phyloP scores from a whole-genome alignment of 2,888 invertebrate species.

The Cryptocephalus primarius region DNA sequence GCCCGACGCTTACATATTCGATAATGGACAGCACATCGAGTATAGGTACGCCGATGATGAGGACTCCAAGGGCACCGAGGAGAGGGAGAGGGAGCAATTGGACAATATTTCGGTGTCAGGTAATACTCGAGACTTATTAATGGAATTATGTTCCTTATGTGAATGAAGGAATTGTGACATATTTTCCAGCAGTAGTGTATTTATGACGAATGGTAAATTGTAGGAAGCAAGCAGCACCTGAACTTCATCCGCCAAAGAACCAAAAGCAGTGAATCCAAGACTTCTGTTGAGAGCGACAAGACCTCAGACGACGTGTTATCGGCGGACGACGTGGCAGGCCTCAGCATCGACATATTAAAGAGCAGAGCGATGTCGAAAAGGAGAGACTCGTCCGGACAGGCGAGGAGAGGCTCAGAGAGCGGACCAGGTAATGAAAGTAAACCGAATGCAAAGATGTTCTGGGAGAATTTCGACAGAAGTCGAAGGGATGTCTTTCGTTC shows the following conservation, averaged over 20 bases:
- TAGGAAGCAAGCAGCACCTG: slow-evolving; percentile 24
- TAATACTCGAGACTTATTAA: slow-evolving; percentile 8
- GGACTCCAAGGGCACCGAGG: slow-evolving; percentile 57
- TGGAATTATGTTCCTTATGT: no score
- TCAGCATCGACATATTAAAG: slow-evolving; percentile 30
- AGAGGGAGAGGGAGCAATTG: slow-evolving; percentile 33
- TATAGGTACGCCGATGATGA: slow-evolving; percentile 59
- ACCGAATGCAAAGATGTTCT: no score
- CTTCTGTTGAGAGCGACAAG: slow-evolving; percentile 28
- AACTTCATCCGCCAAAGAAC: slow-evolving; percentile 36
- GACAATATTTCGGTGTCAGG: slow-evolving; percentile 28
- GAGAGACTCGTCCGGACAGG: slow-evolving; percentile 38
- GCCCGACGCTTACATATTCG: slow-evolving; percentile 47
- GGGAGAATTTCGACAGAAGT: no score
- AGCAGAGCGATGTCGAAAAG: slow-evolving; percentile 27
- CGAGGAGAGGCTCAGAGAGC: slow-evolving; percentile 42
- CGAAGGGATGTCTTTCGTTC: no score
- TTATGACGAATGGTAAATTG: no score
- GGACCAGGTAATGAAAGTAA: slow-evolving; percentile 23
- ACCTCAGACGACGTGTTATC: slow-evolving; percentile 27
- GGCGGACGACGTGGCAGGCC: slow-evolving; percentile 30
- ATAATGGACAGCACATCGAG: slow-evolving; percentile 52
- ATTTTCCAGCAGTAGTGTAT: no score
- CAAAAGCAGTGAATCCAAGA: slow-evolving; percentile 46
- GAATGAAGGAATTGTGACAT: no score